Evolutionary conservation across 1,140 invertebrate genomes (phyloP), one percentile per base, ranked within the genome.

Genomic region (Bradynema listronoti): DNA sequence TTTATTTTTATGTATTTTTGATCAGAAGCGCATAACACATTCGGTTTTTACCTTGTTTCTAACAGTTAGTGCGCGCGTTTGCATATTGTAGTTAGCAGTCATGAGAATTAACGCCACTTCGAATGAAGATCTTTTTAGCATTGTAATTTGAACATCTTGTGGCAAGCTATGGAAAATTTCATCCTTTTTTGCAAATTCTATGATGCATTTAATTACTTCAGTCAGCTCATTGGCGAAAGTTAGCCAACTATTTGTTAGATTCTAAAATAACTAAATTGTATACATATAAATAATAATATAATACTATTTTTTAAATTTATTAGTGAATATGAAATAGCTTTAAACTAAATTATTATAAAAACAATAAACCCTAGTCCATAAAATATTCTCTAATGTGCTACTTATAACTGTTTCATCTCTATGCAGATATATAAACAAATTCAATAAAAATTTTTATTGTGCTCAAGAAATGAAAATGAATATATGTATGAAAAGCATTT

Each of bases 191-290:
- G 67, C 67, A 22, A 72, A 69, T 51, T 69, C 67, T 43, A 69
- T 69, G n/a, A 69, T 68, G 29, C 39, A 73, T 46, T 59, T 53
- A 32, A 72, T 73, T 5, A 69, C 57, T 50, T 63, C 56, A 9
- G 70, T 69, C 19, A 69, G 22, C 32, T 72, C 56, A 34, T 69
- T 43, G 22, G 67, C 64, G 32, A 56, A 69, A 29, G 55, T 72
- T 7, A 49, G 14, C 67, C 67, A 69, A 4, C 65, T 69, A 9
- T 55, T 34, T n/a, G 39, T 50, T 41, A 62, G 69, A 30, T 56
- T 46, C 67, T 69, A 43, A 25, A 73, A 56, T 34, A 32, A 69
- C 9, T 16, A 29, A 34, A 22, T 63, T 16, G 47, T 9, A 4
- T 19, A 4, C 4, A 24, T 27, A 24, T 7, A 47, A 29, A 19